Conservation (phyloP, 2,797 vertebrate species). For the Gallirallus australis region DNA sequence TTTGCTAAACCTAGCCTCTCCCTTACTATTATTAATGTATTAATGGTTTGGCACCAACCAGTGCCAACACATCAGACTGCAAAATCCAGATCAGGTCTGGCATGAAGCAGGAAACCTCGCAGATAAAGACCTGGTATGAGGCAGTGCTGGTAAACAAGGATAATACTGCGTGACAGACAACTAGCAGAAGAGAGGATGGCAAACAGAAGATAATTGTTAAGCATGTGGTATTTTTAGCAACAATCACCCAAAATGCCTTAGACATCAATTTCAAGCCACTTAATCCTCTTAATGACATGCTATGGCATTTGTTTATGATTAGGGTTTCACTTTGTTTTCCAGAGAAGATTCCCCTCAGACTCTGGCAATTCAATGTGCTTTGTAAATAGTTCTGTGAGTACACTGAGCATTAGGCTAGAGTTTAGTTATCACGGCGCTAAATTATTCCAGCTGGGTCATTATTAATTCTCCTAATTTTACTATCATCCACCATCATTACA, state of each 20-base stretch:
- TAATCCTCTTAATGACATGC: constrained; percentile 54
- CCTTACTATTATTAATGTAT: constrained; percentile 8
- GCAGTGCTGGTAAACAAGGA: constrained; percentile 18
- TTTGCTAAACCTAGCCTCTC: background rate
- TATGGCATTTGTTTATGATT: constrained; percentile 39
- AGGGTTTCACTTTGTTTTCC: constrained; percentile 48
- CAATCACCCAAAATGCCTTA: constrained; percentile 51
- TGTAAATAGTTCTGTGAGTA: constrained; percentile 6
- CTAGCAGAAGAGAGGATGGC: background rate
- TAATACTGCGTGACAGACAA: constrained; percentile 26
- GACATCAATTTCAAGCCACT: constrained; percentile 51
- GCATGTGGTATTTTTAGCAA: constrained; percentile 60
- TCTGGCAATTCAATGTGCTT: background rate
- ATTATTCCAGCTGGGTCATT: constrained; percentile 55
- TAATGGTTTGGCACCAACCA: background rate
- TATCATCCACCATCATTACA: constrained; percentile 24
- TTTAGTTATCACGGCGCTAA: constrained; percentile 47
- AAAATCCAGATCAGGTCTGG: constrained; percentile 17
- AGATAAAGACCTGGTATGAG: background rate
- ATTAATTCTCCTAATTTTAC: constrained; percentile 46
- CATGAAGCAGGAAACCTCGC: background rate
- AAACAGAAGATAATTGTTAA: constrained; percentile 51
- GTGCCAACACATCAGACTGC: constrained; percentile 32
- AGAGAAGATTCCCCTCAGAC: constrained; percentile 35
- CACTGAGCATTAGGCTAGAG: constrained; percentile 17